Conservation (phyloP, 2,113 vertebrate genomes). For the Haliaeetus leucogaster region DNA sequence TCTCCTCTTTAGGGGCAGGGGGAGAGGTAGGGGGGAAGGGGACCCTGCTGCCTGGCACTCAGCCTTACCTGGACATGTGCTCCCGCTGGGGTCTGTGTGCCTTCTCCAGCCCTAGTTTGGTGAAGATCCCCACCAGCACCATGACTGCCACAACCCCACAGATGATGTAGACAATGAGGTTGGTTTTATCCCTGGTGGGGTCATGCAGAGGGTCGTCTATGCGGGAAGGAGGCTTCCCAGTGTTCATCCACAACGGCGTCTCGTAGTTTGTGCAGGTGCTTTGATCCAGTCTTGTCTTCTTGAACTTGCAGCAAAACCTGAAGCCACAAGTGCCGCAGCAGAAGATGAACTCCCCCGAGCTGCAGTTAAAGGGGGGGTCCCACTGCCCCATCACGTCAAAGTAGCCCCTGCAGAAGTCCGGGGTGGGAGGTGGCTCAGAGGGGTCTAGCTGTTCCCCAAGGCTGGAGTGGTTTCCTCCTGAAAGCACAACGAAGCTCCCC, state of each 20-base stretch:
- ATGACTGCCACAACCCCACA: slow-evolving; percentile 98
- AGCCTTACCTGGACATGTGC: slow-evolving; percentile 93
- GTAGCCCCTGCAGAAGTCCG: slow-evolving; percentile 94
- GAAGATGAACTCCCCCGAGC: slow-evolving; percentile 94
- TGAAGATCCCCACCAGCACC: slow-evolving; percentile 99
- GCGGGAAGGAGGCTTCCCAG: slow-evolving; percentile 88
- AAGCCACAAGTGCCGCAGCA: slow-evolving; percentile 99
- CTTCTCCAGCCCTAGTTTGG: slow-evolving; percentile 96
- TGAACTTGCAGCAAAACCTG: slow-evolving; percentile 96
- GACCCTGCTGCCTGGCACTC: neutral
- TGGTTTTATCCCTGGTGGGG: slow-evolving; percentile 97
- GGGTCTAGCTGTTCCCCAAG: slow-evolving; percentile 81
- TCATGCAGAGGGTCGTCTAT: slow-evolving; percentile 88
- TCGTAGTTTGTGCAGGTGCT: slow-evolving; percentile 95
- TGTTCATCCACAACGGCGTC: slow-evolving; percentile 92
- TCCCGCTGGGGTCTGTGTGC: slow-evolving; percentile 96
- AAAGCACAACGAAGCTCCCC: slow-evolving; percentile 90
- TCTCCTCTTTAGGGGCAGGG: neutral
- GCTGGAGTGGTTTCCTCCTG: slow-evolving; percentile 87
- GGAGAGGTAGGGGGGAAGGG: neutral
- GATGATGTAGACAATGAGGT: slow-evolving; percentile 98
- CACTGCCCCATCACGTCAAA: slow-evolving; percentile 99
- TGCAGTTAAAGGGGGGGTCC: slow-evolving; percentile 96
- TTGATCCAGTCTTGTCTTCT: slow-evolving; percentile 91
- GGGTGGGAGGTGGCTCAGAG: slow-evolving; percentile 85